phyloP scores from a whole-genome alignment of 2,113 vertebrate species.

The Emydocephalus ijimae region DNA sequence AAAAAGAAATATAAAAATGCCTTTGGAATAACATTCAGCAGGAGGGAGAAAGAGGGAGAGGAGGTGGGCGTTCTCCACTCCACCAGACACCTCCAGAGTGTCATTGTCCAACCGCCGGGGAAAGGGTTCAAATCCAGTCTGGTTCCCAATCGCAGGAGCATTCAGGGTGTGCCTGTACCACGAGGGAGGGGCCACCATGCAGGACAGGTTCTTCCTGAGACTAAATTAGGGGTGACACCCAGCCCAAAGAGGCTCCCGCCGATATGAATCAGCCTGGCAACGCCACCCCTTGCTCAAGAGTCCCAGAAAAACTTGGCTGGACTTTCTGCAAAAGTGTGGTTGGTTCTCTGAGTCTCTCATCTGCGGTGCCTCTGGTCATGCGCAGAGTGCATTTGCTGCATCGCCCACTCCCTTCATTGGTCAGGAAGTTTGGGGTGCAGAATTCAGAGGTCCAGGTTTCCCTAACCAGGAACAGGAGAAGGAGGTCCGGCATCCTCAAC shows the following conservation, averaged over 20 bases:
- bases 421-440: no score
- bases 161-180: not conserved
- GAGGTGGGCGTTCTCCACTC: not conserved
- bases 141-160: not conserved
- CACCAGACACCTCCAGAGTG: not conserved
- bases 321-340: conserved; percentile 8
- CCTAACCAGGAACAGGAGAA: not conserved
- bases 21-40: not conserved
- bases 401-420: no score
- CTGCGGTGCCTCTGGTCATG: not conserved
- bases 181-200: not conserved
- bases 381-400: not conserved
- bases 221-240: not conserved
- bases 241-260: not conserved
- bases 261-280: not conserved
- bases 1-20: no score
- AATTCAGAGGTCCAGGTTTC: not conserved
- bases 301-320: not conserved
- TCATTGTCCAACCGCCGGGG: not conserved
- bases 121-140: not conserved
- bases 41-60: not conserved
- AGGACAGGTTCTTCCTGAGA: conserved; percentile 1
- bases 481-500: not conserved
- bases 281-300: not conserved
- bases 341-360: not conserved